Percentiles rank a stretch among this genome's conserved stretches.
phyloP scores from a whole-genome alignment of 2,888 invertebrate species.

The Desoria tigrina region DNA sequence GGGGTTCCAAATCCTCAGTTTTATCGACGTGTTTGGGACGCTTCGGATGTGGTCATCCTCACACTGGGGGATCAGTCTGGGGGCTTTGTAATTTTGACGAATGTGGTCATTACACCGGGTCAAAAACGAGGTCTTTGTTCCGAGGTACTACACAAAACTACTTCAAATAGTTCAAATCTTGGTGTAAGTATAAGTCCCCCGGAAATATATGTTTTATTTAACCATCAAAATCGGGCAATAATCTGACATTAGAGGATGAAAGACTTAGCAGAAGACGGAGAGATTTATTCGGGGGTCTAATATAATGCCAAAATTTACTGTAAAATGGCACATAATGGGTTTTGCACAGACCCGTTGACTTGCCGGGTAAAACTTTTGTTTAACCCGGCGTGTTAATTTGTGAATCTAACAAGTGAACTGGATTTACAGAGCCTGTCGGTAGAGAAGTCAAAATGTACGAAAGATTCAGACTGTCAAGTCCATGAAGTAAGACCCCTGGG shows the following conservation, averaged over 20 bases:
- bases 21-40: conserved; percentile 58
- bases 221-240: too few species aligned
- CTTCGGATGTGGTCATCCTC: conserved; percentile 60
- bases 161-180: too few species aligned
- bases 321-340: too few species aligned
- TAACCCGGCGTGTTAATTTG: too few species aligned
- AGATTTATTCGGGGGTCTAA: too few species aligned
- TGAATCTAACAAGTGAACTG: neutral
- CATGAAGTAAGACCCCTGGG: conserved; percentile 54
- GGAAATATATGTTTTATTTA: too few species aligned
- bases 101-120: conserved; percentile 59
- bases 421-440: conserved; percentile 51
- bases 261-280: too few species aligned
- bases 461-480: conserved; percentile 51
- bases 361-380: neutral
- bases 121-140: conserved; percentile 57
- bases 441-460: conserved; percentile 53
- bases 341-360: too few species aligned
- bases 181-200: too few species aligned
- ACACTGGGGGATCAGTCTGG: conserved; percentile 58
- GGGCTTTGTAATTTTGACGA: conserved; percentile 61
- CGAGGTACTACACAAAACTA: conserved; percentile 55
- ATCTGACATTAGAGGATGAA: too few species aligned
- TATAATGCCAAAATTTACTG: too few species aligned
- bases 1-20: conserved; percentile 40